Percentiles rank a stretch among this genome's conserved stretches.
These are phyloP conservation scores for Byasa hedistus DNA, from an alignment of 2,888 invertebrate genomes.

Conservation along the genomic window DNA sequence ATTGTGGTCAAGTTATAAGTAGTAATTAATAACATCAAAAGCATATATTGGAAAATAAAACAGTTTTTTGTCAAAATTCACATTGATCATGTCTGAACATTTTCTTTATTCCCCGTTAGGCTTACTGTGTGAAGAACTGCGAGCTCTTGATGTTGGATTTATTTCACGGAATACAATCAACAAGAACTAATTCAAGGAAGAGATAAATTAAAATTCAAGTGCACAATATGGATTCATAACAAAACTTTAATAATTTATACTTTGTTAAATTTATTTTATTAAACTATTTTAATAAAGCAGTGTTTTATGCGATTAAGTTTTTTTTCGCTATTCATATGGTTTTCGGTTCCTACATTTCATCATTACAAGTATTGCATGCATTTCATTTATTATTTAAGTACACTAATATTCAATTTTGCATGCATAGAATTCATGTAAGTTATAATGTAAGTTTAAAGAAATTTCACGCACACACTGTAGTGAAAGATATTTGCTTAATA, in stretches of 20 bases:
- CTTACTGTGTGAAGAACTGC: slow-evolving; percentile 73
- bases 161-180: slow-evolving; percentile 39
- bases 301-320: slow-evolving; percentile 56
- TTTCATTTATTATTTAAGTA: slow-evolving; percentile 35
- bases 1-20: too few relatives aligned
- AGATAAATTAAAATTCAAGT: slow-evolving; percentile 45
- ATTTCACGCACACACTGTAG: too few relatives aligned
- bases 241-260: slow-evolving; percentile 43
- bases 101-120: slow-evolving; percentile 67
- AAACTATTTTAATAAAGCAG: slow-evolving; percentile 62
- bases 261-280: slow-evolving; percentile 41
- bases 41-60: too few relatives aligned
- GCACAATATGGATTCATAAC: slow-evolving; percentile 68
- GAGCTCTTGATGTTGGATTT: slow-evolving; percentile 47
- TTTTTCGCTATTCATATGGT: slow-evolving; percentile 40
- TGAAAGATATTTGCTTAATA: too few relatives aligned
- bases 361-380: slow-evolving; percentile 34
- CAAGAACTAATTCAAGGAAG: slow-evolving; percentile 38
- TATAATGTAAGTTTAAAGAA: too few relatives aligned
- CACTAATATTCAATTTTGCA: slow-evolving; percentile 33
- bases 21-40: too few relatives aligned
- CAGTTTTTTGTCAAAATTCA: neutral
- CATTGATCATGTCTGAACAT: slow-evolving; percentile 54
- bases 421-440: neutral
- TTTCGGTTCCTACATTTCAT: slow-evolving; percentile 17